Conservation (phyloP, 2,113 vertebrate genomes). For the Pimephales promelas region DNA sequence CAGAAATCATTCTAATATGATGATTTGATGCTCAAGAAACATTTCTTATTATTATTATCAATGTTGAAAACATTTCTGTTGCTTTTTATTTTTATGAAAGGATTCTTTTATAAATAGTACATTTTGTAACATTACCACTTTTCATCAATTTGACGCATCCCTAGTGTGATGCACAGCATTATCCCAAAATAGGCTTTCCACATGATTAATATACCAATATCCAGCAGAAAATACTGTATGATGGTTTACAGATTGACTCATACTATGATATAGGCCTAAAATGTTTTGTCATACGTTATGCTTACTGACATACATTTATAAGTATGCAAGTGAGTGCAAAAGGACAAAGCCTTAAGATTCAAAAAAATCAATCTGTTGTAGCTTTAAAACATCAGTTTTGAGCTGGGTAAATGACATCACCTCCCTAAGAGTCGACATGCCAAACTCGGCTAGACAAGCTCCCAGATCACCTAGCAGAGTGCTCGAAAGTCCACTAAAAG, state of each 20-base stretch:
- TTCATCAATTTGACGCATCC: not conserved
- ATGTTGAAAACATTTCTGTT: not conserved
- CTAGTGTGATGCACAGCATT: not conserved
- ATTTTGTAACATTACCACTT: not conserved
- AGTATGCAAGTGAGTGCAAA: not conserved
- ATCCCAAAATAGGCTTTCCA: not conserved
- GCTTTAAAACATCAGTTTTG: slow-evolving; percentile 54
- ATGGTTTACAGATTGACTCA: not conserved
- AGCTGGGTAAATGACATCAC: slow-evolving; percentile 57
- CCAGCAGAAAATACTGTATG: not conserved
- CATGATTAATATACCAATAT: not conserved
- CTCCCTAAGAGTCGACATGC: slow-evolving; percentile 47
- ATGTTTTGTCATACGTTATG: not conserved
- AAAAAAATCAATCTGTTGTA: not conserved
- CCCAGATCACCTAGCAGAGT: slow-evolving; percentile 17
- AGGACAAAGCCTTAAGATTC: too few relatives aligned
- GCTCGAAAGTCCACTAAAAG: slow-evolving; percentile 15
- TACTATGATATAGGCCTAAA: not conserved
- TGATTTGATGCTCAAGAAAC: not conserved
- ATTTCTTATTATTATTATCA: not conserved
- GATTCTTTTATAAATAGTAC: not conserved
- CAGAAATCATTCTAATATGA: not conserved
- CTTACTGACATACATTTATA: not conserved
- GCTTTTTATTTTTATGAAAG: not conserved
- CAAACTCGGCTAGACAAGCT: slow-evolving; percentile 50